Conservation (phyloP, 2,113 vertebrate species). For the Dendrocopos noguchii region DNA sequence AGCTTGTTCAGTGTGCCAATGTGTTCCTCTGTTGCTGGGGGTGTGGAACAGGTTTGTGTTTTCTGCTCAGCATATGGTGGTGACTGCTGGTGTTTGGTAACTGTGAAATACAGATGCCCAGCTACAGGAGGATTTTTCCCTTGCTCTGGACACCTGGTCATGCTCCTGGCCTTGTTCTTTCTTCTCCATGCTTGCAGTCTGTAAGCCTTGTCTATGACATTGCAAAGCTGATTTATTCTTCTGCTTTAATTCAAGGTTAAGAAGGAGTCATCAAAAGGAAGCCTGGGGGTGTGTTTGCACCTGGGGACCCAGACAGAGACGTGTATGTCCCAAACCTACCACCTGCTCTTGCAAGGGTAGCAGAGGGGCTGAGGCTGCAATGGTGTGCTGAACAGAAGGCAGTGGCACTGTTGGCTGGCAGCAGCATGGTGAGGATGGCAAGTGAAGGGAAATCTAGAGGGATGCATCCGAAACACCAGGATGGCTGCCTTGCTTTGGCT, state of each 20-base stretch:
- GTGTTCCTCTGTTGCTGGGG: neutral
- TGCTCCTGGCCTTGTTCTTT: neutral
- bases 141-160: conserved; percentile 52
- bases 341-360: neutral
- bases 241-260: neutral
- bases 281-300: neutral
- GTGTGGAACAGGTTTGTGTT: conserved; percentile 47
- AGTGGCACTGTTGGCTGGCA: neutral
- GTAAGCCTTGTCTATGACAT: neutral
- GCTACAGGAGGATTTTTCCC: conserved; percentile 54
- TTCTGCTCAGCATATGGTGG: conserved; percentile 64
- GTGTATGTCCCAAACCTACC: neutral
- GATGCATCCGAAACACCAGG: neutral
- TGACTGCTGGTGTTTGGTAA: conserved; percentile 59
- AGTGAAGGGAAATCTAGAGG: neutral
- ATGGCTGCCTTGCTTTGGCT: conserved; percentile 9
- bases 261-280: neutral
- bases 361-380: neutral
- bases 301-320: neutral
- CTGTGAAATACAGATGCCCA: conserved; percentile 67
- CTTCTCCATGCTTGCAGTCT: neutral
- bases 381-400: neutral
- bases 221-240: neutral
- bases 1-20: conserved; percentile 19
- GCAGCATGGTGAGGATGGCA: neutral